Conservation (phyloP, 2,797 vertebrate genomes). For the Lagodon rhomboides region DNA sequence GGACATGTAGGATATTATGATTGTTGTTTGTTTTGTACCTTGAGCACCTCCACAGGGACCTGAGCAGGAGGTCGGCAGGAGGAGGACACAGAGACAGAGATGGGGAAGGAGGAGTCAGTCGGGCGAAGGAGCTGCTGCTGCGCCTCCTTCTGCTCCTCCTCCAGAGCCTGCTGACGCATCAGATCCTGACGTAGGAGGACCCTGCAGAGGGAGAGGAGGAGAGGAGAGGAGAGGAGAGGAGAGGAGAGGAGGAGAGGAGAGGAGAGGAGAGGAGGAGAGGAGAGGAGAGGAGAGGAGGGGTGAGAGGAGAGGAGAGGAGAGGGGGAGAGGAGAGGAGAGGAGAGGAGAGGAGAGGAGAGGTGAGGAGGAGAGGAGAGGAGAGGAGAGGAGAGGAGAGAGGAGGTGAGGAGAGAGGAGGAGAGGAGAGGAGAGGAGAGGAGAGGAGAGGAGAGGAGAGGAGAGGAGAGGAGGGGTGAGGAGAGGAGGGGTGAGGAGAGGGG, state of each 20-base stretch:
- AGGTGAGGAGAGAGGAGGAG: too few relatives aligned
- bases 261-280: constrained; percentile 66
- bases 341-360: neutral
- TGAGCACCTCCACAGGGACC: constrained; percentile 92
- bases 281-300: constrained; percentile 51
- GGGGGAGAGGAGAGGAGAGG: neutral
- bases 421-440: too few relatives aligned
- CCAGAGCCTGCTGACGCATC: constrained; percentile 91
- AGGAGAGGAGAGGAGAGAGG: neutral
- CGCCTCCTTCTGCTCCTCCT: constrained; percentile 90
- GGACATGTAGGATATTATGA: constrained; percentile 8
- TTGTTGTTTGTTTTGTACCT: constrained; percentile 79
- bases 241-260: too few relatives aligned
- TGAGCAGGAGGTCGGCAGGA: constrained; percentile 83
- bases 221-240: neutral
- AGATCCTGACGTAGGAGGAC: constrained; percentile 91
- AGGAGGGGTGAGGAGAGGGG: too few relatives aligned
- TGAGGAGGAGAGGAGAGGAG: neutral
- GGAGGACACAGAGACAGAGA: constrained; percentile 80
- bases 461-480: too few relatives aligned
- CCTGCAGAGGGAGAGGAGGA: constrained; percentile 47
- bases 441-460: too few relatives aligned
- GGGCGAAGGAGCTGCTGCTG: constrained; percentile 75
- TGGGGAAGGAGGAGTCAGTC: constrained; percentile 82
- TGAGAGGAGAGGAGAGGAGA: too few relatives aligned